Evolutionary conservation across 2,797 vertebrate genomes (phyloP), one percentile per base, ranked within the genome.

Genomic region (Paramormyrops hopkinsi): DNA sequence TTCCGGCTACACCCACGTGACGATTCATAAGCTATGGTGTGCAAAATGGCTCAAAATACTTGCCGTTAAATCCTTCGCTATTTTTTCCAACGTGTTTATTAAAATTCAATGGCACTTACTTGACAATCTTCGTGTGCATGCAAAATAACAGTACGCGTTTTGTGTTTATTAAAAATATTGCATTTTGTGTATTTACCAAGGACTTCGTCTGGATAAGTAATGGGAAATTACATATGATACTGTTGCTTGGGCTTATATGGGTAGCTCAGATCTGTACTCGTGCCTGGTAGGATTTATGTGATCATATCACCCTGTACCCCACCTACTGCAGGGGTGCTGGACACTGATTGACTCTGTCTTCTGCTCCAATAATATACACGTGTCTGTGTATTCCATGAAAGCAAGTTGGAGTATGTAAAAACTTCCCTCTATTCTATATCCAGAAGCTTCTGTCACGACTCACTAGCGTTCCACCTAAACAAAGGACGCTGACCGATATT

Each of bases 1-100:
- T 54, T 88, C 88, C 88, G 51, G 65, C 9, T 50, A 79, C 65
- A 53, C 44, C 88, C 46, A 37, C 17, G 88, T 88, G 62, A 88
- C 14, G 11, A 25, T 37, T 8, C 25, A 11, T 41, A 29, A 53
- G 14, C 25, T 88, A 88, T 69, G 88, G 88, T 33, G 17, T 2
- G 48, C 41, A 25, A 33, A 19, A 48, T 17, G 46, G 69, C 22
- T 19, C 65, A 53, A 76, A 88, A 76, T 59, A 59, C 14, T 25
- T 33, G 4, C 17, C 41, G 11, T 5, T 73, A 37, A 73, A 33
- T 73, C 29, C 25, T 73, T 37, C 69, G 69, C 33, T 5, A 73
- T 17, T 37, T 65, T 73, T 14, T 33, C 12, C 33, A 37, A 73
- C 69, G 12, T 73, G 5, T 4, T 73, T 33, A 1, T 73, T 37